Conservation (phyloP, 2,113 vertebrate genomes). For the Bos indicus region DNA sequence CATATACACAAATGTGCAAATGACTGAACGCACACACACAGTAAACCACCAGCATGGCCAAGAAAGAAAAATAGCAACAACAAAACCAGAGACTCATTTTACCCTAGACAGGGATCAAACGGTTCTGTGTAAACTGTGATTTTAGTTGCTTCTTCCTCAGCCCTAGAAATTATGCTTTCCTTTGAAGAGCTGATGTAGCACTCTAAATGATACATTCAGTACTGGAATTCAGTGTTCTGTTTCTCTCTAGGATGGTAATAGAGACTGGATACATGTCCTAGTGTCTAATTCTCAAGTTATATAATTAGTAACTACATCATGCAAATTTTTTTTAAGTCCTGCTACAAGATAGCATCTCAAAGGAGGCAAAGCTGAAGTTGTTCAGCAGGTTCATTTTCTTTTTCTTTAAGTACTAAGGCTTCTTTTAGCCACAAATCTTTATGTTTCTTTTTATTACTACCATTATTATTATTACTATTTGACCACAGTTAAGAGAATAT, state of each 20-base stretch:
- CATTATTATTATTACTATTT: background rate
- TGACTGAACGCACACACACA: background rate
- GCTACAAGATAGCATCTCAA: background rate
- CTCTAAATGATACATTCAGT: slow-evolving; percentile 37
- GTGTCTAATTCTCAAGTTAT: slow-evolving; percentile 23
- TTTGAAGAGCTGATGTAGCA: slow-evolving; percentile 40
- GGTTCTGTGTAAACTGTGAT: background rate
- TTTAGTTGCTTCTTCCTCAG: slow-evolving; percentile 3
- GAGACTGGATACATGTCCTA: slow-evolving; percentile 22
- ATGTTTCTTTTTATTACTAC: background rate
- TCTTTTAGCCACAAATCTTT: background rate
- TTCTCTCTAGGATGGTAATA: slow-evolving; percentile 52
- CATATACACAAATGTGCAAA: background rate
- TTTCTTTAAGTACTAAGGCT: background rate
- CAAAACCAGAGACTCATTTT: background rate
- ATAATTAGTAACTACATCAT: slow-evolving; percentile 46
- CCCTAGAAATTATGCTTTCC: background rate
- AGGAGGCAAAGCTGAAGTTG: background rate
- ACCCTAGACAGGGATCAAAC: background rate
- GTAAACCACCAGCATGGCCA: background rate
- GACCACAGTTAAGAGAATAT: background rate
- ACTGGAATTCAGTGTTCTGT: slow-evolving; percentile 35
- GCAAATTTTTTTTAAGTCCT: background rate
- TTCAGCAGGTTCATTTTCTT: background rate
- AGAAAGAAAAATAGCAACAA: background rate